Percentiles rank a stretch among this genome's conserved stretches.
Conservation (phyloP, 2,113 vertebrate genomes). For the Rhabdomys dilectus region DNA sequence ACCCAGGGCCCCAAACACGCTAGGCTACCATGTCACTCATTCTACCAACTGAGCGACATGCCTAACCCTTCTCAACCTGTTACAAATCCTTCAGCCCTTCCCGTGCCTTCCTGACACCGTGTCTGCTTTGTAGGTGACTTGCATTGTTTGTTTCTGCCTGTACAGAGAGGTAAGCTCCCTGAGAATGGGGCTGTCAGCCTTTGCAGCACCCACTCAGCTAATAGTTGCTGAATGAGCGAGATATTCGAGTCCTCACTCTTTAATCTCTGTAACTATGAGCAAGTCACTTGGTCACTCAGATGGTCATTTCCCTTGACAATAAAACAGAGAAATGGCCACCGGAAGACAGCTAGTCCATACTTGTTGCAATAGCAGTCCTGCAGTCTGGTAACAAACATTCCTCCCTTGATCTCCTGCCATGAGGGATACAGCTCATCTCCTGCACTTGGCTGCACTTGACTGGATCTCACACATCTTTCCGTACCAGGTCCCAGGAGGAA, state of each 20-base stretch:
- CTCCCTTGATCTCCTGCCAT: not conserved
- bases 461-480: not conserved
- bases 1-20: not conserved
- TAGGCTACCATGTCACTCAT: no score
- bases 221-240: not conserved
- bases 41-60: not conserved
- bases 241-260: not conserved
- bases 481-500: not conserved
- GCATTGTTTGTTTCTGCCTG: not conserved
- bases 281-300: not conserved
- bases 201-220: not conserved
- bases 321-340: not conserved
- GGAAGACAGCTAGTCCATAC: no score
- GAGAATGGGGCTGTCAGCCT: not conserved
- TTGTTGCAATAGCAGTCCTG: not conserved
- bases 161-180: no score
- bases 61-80: not conserved
- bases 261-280: not conserved
- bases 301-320: not conserved
- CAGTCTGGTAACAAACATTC: not conserved
- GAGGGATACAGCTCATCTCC: not conserved
- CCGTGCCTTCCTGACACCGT: not conserved
- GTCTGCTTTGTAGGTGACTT: not conserved
- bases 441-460: not conserved
- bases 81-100: not conserved